Conservation (phyloP, 2,888 invertebrate genomes). For the Diadegma fenestrale region DNA sequence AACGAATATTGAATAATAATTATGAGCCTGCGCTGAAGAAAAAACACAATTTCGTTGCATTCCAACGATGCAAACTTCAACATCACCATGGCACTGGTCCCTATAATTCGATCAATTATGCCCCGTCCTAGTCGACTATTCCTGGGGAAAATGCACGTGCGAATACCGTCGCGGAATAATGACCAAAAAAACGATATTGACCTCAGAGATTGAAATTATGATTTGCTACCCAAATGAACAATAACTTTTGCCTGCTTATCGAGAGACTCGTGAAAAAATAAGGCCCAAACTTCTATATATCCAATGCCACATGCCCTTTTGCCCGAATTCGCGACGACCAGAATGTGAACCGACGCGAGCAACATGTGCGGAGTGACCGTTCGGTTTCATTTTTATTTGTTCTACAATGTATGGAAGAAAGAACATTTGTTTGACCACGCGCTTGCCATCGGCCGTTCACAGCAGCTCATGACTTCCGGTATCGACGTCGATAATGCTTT, state of each 20-base stretch:
- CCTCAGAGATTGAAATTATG: background rate
- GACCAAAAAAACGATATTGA: background rate
- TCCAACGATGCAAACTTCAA: too few relatives aligned
- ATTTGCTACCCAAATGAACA: background rate
- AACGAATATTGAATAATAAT: too few relatives aligned
- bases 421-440: background rate
- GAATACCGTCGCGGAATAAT: background rate
- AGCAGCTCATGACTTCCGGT: constrained; percentile 58
- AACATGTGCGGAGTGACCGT: background rate
- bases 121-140: background rate
- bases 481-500: background rate
- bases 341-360: background rate
- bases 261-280: too few relatives aligned
- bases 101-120: background rate
- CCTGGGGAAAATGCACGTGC: background rate
- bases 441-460: constrained; percentile 56
- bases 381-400: background rate
- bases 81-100: too few relatives aligned
- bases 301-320: background rate
- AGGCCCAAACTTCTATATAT: too few relatives aligned
- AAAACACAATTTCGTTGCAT: too few relatives aligned
- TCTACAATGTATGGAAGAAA: background rate
- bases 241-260: too few relatives aligned
- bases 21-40: too few relatives aligned
- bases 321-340: background rate